A percentile compares a stretch with the other conserved stretches of the same genome.
Conservation (phyloP, 2,797 vertebrate genomes). For the Neopelma chrysocephalum region DNA sequence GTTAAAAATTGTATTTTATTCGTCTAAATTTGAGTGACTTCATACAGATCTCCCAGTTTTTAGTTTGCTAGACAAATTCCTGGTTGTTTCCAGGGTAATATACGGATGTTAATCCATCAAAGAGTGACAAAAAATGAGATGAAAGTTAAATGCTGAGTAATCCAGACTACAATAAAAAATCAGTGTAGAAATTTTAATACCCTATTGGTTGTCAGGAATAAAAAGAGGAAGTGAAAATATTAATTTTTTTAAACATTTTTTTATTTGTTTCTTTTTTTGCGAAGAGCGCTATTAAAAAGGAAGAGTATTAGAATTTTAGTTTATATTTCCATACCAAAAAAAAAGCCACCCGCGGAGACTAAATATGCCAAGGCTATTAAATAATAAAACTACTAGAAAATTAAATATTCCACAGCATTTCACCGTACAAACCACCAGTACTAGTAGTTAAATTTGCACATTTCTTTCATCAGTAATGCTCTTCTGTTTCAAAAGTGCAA, state of each 20-base stretch:
- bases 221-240: conserved; percentile 51
- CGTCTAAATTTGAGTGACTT: neutral
- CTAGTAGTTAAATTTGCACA: neutral
- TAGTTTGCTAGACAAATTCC: neutral
- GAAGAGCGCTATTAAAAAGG: conserved; percentile 9
- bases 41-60: neutral
- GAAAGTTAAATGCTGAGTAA: conserved; percentile 5
- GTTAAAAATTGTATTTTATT: neutral
- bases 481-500: neutral
- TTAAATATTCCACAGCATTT: neutral
- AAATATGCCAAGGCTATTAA: neutral
- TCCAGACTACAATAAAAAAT: neutral
- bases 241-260: too few species aligned
- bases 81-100: neutral
- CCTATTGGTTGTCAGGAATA: conserved; percentile 1
- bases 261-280: too few species aligned
- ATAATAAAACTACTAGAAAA: neutral
- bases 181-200: conserved; percentile 24
- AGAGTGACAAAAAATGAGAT: neutral
- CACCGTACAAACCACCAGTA: neutral
- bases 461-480: neutral
- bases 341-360: neutral
- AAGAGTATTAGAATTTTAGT: neutral
- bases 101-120: neutral
- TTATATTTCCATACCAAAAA: neutral